Evolutionary conservation across 2,888 invertebrate genomes (phyloP), one percentile per base, ranked within the genome.

Genomic region (Apamea epomidion): DNA sequence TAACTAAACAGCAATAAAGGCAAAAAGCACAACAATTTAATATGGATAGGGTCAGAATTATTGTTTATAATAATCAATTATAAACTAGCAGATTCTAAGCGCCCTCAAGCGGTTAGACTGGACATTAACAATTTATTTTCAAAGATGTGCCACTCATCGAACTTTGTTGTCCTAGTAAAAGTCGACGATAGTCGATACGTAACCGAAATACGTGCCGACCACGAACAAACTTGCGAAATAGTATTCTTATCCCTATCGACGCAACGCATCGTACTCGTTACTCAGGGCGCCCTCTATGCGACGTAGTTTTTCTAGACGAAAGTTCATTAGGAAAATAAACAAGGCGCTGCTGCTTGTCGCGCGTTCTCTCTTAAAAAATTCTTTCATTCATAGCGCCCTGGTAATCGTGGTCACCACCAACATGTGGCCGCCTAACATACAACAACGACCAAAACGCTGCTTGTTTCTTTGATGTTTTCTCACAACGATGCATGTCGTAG

Each of bases 401-500:
- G 89, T 91, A 70, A 70, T 83, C 76, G 82, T 85, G 85, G 85
- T 90, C 86, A 79, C 89, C 84, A 54, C 76, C 81, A 88, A 89
- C 88, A 87, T 87, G 90, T 89, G 90, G 87, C 84, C 86, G 90
- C 79, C 76, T 78, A 78, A 70, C 88, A 84, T 74, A 71, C 82
- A 77, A 69, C 68, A 37, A 73, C 73, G 21, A 58, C 62, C 58
- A 54, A 81, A 65, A n/a, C 58, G 42, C 48, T 32, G 21, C 32
- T 29, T 77, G 14, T 67, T 45, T 51, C 25, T 48, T 65, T 64
- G 14, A n/a, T n/a, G 16, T 65, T 32, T 54, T 32, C n/a, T 67
- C 25, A 72, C 48, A 45, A 78, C n/a, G 16, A 62, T 58, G 58
- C 58, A 69, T 29, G 45, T 29, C 29, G 21, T 21, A 42, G 21